Base-by-base conservation (phyloP, 2,797 vertebrate genomes). In the Steatocranus sp. region DNA sequence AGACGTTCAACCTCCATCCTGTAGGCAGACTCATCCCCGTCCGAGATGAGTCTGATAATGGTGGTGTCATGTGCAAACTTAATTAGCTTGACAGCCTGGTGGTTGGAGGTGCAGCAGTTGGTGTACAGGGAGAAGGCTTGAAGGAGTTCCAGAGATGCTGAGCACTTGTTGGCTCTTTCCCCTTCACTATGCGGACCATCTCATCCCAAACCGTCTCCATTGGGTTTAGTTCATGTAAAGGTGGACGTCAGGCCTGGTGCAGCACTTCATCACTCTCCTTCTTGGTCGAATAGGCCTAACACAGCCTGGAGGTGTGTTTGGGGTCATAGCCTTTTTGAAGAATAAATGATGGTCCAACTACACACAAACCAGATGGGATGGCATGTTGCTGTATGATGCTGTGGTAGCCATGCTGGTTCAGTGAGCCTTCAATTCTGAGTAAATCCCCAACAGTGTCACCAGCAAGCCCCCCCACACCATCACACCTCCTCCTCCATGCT, bases 81-180 rank as follows among this genome's bases (percentile, higher is more conserved):
- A 56, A 56, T 56, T 30, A 56, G 53, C 25, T 56, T 30, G 53
- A 17, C 53, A 56, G 17, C 53, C 53, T 56, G 25, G 53, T 56
- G 53, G 53, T 30, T 56, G 53, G 25, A 56, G 53, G 8, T 56
- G 53, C 25, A 56, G 15, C 53, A 56, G 15, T 30, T 30, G 25
- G 53, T 0, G 5, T 8, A 56, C 25, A 56, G 25, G 25, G 15
- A 56, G 25, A 56, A 56, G 25, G 53, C 5, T 56, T 6, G 54
- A 58, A 32, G 54, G 56, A 7, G 54, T 58, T 58, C 54, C 5
- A 32, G 27, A n/a, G 30, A 61, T 34, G 56, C 56, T 2, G 2
- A 34, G 56, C 30, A 11, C 30, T 2, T 58, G 17, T 58, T 58
- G 11, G 3, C 17, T 11, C 15, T 58, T 58, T 58, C 2, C 3